Base-by-base conservation (phyloP, 2,797 vertebrate genomes). In the Sorex maritimensis region DNA sequence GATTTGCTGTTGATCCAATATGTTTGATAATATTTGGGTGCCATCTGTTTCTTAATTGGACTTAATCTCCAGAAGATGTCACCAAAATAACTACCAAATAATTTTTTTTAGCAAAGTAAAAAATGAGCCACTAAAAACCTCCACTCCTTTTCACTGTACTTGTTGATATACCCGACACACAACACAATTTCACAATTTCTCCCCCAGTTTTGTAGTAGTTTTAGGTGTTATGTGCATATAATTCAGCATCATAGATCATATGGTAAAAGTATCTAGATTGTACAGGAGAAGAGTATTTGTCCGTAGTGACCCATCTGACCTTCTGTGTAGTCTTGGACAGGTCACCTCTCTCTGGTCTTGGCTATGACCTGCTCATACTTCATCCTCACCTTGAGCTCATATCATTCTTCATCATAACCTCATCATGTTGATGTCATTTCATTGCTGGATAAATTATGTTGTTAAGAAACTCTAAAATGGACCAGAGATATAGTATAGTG, bases 41-140 rank as follows among this genome's bases (percentile, higher is more conserved):
- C 98, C 98, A 98, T 98, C 98, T 98, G 98, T 96, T 98, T 98
- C 94, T 95, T 98, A 98, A 98, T 98, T 98, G 97, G 97, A 97
- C 96, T 93, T 98, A 98, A 98, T 98, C 94, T 97, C 96, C 71
- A 97, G 97, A 98, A 98, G 95, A 98, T 98, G 98, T 93, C 97
- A 97, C 92, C 95, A 96, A 97, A 97, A 97, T 97, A 96, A 93
- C 96, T 95, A 97, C 93, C 78, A 94, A 96, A 94, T 93, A 95
- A 93, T 93, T 88, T 61, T 44, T 44, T 61, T 61, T 61, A 61
- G 81, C 12, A 83, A 74, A 78, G 21, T 17, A 67, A 17, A 15
- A 49, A 81, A 23, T n/a, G 69, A 88, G 68, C 30, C n/a, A 55
- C n/a, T 81, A 5, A 86, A 72, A 84, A 12, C 19, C 52, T 91